Evolutionary conservation across 2,113 vertebrate genomes (phyloP), one percentile per base, ranked within the genome.

Genomic region (Tenebrosternarchus preto): DNA sequence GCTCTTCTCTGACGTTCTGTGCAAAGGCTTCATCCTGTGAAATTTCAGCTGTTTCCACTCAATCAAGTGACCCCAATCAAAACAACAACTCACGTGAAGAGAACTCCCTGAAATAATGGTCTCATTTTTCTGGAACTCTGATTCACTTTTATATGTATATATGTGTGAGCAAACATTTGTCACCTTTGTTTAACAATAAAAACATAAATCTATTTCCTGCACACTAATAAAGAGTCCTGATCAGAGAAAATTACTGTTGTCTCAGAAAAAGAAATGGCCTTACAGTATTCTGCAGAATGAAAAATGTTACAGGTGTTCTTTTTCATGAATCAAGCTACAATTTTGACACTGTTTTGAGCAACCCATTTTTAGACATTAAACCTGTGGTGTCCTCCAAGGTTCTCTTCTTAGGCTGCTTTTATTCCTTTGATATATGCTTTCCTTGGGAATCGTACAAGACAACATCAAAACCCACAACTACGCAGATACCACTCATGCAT

Each of bases 181-280:
- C 31, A 39, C 57, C 60, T 19, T 25, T 75, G 67, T 80, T 78
- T 76, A 75, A 78, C 81, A 72, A 80, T 81, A 66, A 80, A 71
- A 36, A 76, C 71, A 39, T 67, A 22, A 46, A 80, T 78, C 39
- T 63, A 72, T 85, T 78, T 77, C 63, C 50, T 59, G 25, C 55
- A 56, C 19, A 31, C 33, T 61, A 7, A 70, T 71, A 64, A 73
- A 76, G 75, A 67, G 61, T 66, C 20, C 67, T 56, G 57, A 73
- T 79, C 71, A 53, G 60, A 75, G 71, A 68, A 84, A 82, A 83
- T 83, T 76, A 76, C 72, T 78, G 29, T 73, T 36, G 56, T 72
- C 56, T 82, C 46, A 27, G 31, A 46, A 73, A 78, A 53, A 73
- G 71, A 71, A 46, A 59, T 76, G 77, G 31, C 24, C 77, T 66